Base-by-base conservation (phyloP, 2,113 vertebrate species). In the Sminthopsis crassicaudata region DNA sequence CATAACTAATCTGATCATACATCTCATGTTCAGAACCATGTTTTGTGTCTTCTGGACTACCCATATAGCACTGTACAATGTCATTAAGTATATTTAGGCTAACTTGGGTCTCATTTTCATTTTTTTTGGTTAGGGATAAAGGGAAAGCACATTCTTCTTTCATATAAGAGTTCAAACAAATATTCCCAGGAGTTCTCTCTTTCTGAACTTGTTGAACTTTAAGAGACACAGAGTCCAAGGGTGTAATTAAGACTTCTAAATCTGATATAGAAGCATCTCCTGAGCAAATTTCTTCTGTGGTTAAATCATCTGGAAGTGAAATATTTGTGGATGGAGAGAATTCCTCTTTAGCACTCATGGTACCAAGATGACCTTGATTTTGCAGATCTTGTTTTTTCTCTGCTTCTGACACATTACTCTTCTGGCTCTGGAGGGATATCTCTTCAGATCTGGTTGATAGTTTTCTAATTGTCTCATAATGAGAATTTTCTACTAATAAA, bases 371-470 rank as follows among this genome's bases (percentile, higher is more conserved):
- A 1, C 42, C 76, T 76, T 26, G 91, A 50, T 53, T 46, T 46
- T 42, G 67, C 0, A 1, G 10, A 8, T 96, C 94, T 19, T 93
- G 94, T 55, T 46, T 57, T 91, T 19, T 19, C 4, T 67, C 46
- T 0, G 92, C 52, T 42, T 93, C 94, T 8, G 46, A 25, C 14
- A 90, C 90, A 19, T 4, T 0, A 2, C 48, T n/a, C 36, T 55
- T 92, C 50, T 42, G 94, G 93, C 89, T 93, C 36, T 95, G 93
- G n/a, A 26, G 1, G 2, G 93, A 19, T 30, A 90, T 27, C 11
- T 94, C 94, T 36, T 96, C 94, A 90, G 92, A 84, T 10, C 30
- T 88, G 53, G 95, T 92, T 95, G 95, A 57, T 36, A 97, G 91
- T 36, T 94, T 84, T 92, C 60, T 51, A 51, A 46, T 90, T 96